Conservation (phyloP, 2,113 vertebrate genomes). For the Labeo rohita region DNA sequence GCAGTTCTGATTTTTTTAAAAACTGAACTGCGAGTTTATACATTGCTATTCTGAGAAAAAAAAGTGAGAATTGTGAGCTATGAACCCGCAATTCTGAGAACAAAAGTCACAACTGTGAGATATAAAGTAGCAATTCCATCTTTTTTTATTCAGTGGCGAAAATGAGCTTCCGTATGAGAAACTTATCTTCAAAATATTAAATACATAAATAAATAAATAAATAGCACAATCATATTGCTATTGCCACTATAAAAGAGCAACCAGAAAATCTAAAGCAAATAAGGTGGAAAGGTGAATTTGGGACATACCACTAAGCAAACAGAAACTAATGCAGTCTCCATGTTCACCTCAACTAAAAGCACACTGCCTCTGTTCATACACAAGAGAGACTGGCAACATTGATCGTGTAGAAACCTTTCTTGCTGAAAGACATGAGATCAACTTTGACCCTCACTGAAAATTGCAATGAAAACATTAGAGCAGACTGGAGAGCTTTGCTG, state of each 20-base stretch:
- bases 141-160: too few species aligned
- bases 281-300: neutral
- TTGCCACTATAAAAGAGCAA: neutral
- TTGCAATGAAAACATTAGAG: slow-evolving; percentile 41
- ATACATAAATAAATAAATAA: too few species aligned
- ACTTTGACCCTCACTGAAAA: slow-evolving; percentile 14
- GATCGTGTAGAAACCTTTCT: neutral
- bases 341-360: neutral
- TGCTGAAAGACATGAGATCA: neutral
- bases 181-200: too few species aligned
- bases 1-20: too few species aligned
- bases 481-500: slow-evolving; percentile 34
- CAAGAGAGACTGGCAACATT: neutral
- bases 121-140: too few species aligned
- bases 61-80: too few species aligned
- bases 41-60: too few species aligned
- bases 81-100: too few species aligned
- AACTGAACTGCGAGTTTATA: too few species aligned
- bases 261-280: neutral
- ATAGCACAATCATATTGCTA: neutral
- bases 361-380: neutral
- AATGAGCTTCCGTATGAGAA: too few species aligned
- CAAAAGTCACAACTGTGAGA: too few species aligned
- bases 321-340: neutral
- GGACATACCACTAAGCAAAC: neutral